Evolutionary conservation across 2,797 vertebrate species (phyloP), one percentile per base, ranked within the genome.

Genomic region (Acridotheres tristis): DNA sequence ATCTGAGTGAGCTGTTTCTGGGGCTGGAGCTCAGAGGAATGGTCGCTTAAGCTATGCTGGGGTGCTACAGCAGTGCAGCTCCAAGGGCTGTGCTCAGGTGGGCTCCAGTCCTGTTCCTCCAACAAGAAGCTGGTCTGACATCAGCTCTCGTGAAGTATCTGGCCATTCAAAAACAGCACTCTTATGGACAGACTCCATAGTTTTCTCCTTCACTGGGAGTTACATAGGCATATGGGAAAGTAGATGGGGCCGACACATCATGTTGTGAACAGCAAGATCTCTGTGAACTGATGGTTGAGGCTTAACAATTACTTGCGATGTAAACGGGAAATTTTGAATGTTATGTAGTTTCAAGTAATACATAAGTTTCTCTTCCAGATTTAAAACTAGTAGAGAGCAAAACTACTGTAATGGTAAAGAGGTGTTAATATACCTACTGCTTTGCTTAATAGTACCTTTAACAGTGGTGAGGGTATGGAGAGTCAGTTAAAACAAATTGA

Each of bases 1-100:
- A 0, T 29, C 67, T 16, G 26, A 72, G 13, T 0, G 8, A 63
- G 40, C 32, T 76, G 0, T 76, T 93, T 76, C 22, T 69, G 30
- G 54, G 51, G 12, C 53, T 68, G 36, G 21, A 85, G 55, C 29
- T 74, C 47, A 85, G 42, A 45, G 36, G 32, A 79, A 30, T 10
- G 13, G 11, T 61, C 73, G 26, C 13, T 74, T 14, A 20, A 69
- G 30, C 54, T 72, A 0, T 18, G 7, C 45, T 53, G 42, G 34
- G 11, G 27, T 20, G 30, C 38, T 51, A 19, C 3, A 11, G 36
- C 47, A 45, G 9, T 27, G 27, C 12, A 20, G 14, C 17, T 71
- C 34, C 21, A 16, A 29, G 16, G 25, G 38, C 26, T 80, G 32
- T 83, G 73, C 55, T 68, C 58, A 61, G 47, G 10, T 72, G 62